Conservation (phyloP, 2,888 invertebrate genomes). For the Drosophila anomalipes region DNA sequence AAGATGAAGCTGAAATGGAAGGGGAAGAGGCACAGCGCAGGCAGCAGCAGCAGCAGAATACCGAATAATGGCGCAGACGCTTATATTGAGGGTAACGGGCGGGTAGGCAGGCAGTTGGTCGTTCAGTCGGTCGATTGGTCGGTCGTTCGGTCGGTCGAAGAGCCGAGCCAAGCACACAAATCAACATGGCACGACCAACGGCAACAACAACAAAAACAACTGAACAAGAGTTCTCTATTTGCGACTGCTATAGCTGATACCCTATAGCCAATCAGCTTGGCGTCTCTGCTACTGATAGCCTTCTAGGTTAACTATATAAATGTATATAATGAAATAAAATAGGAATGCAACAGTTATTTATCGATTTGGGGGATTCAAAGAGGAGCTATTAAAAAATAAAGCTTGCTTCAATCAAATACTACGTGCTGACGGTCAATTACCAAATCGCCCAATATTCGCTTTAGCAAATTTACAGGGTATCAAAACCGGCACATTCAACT, state of each 20-base stretch:
- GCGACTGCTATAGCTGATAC: neutral
- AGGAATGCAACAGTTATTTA: neutral
- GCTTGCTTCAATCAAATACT: neutral
- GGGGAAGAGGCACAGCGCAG: conserved; percentile 41
- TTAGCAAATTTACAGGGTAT: neutral
- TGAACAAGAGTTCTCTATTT: conserved; percentile 7
- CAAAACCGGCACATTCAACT: conserved; percentile 80
- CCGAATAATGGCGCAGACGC: conserved; percentile 73
- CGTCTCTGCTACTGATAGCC: neutral
- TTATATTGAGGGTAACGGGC: conserved; percentile 50
- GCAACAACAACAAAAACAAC: conserved; percentile 71
- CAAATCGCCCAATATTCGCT: neutral
- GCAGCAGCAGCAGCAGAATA: conserved; percentile 45
- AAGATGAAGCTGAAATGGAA: conserved; percentile 67
- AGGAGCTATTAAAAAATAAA: neutral
- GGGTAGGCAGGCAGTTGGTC: conserved; percentile 38
- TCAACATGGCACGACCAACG: conserved; percentile 82
- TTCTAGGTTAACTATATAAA: neutral
- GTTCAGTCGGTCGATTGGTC: conserved; percentile 23
- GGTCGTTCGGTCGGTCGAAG: conserved; percentile 29
- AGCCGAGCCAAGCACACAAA: conserved; percentile 68
- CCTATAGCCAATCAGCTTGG: neutral
- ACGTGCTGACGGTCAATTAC: neutral
- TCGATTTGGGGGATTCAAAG: neutral
- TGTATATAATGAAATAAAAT: neutral